Base-by-base conservation (phyloP, 1,140 invertebrate species). In the Drosophila kanapiae region DNA sequence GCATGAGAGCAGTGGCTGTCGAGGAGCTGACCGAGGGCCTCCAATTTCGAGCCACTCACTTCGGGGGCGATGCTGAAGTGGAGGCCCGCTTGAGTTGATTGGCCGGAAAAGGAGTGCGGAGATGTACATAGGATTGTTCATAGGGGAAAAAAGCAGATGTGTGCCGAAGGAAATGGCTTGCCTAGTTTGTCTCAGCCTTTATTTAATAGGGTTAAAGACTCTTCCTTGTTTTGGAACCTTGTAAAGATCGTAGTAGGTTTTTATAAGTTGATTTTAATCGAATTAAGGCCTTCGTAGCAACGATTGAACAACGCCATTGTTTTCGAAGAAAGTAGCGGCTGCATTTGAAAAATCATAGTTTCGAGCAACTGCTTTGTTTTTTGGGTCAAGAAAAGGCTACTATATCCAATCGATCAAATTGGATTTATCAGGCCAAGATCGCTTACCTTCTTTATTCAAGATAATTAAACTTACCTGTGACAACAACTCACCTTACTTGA, bases 11-110 rank as follows among this genome's bases (percentile, higher is more conserved):
- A 0, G 61, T 56, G 38, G 82, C 78, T 4, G 60, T 79, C 4
- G 82, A 76, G 37, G 82, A 87, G 45, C 35, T 82, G 4, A 64
- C 45, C 27, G 85, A 88, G 35, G 77, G 68, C 16, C 51, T 87
- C 0, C 75, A 82, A 48, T 74, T 86, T 42, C 58, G 75, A 10
- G 65, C 78, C 1, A 62, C 82, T 0, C 82, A 86, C 31, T 86
- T 86, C 40, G 82, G 80, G 9, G 53, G 42, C 8, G 80, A 71
- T 35, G 62, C 80, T 0, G 76, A 79, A 11, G 33, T 80, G 38
- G 82, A 80, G 45, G 61, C 60, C 10, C 75, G 72, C 9, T 68
- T 81, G 42, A 85, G 82, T 69, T 86, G 82, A 56, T 56, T 56
- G 35, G 53, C 35, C 33, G 53, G 9, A n/a, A 27, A 14, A 10